Conservation (phyloP, 1,140 invertebrate genomes). For the Ceratina japonica region DNA sequence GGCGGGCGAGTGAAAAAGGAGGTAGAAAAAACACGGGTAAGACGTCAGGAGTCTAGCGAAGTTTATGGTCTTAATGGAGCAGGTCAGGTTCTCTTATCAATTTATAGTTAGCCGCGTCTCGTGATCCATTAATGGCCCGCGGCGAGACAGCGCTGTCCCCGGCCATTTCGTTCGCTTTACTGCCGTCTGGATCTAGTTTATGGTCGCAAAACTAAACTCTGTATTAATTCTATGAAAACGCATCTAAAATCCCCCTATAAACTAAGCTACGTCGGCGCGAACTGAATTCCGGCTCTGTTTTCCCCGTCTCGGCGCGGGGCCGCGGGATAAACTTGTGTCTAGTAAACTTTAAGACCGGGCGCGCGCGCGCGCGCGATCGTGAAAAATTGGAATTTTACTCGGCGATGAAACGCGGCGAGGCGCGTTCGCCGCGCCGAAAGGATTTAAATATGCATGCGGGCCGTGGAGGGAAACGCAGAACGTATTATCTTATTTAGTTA, state of each 20-base stretch:
- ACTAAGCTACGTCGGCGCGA: conserved; percentile 45
- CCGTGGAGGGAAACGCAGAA: too few relatives aligned
- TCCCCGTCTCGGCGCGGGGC: not conserved
- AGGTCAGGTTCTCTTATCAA: conserved; percentile 68
- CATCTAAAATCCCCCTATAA: conserved; percentile 67
- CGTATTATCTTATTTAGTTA: too few relatives aligned
- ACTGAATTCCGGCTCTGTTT: conserved; percentile 46
- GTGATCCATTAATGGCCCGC: conserved; percentile 72
- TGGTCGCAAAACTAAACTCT: conserved; percentile 72
- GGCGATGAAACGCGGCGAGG: too few relatives aligned
- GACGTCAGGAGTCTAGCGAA: conserved; percentile 29
- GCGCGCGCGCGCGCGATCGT: too few relatives aligned
- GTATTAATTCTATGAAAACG: conserved; percentile 75
- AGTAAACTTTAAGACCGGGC: not conserved
- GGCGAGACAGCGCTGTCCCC: conserved; percentile 68
- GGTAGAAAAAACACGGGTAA: not conserved
- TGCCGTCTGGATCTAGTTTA: conserved; percentile 73
- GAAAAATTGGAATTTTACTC: not conserved
- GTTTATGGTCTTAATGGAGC: conserved; percentile 63
- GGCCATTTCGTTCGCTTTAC: conserved; percentile 71
- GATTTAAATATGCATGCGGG: too few relatives aligned
- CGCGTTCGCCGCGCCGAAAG: too few relatives aligned
- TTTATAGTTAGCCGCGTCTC: conserved; percentile 68
- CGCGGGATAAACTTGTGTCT: not conserved
- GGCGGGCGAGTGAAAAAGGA: not conserved